Conservation (phyloP, 2,888 invertebrate species). For the Drosophila dives region DNA sequence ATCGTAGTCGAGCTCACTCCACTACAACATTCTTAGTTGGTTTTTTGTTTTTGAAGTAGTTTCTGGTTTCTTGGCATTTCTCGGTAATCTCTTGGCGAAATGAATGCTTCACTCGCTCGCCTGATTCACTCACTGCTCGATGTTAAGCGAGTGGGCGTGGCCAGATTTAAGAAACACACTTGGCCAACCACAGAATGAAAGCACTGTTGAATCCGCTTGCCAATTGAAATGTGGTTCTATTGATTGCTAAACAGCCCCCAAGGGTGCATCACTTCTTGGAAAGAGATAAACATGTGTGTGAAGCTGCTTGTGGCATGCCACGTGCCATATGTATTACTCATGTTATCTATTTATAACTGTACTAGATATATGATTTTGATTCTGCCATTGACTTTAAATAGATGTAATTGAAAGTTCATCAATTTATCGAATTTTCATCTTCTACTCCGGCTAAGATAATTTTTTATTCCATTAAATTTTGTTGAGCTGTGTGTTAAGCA, state of each 20-base stretch:
- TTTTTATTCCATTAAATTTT: background rate
- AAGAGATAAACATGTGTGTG: background rate
- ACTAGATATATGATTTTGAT: background rate
- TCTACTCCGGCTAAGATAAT: background rate
- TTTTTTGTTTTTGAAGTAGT: constrained; percentile 17
- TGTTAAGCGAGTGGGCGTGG: constrained; percentile 15
- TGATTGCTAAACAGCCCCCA: constrained; percentile 21
- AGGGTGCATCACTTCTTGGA: background rate
- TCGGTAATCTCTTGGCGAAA: constrained; percentile 7
- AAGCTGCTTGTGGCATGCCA: background rate
- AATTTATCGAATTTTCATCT: background rate
- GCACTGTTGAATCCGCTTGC: constrained; percentile 43
- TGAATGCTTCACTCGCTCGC: background rate
- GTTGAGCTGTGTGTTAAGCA: background rate
- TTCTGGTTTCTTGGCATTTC: constrained; percentile 15
- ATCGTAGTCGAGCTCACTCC: no score
- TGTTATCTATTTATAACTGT: background rate
- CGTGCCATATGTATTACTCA: background rate
- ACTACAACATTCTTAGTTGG: no score
- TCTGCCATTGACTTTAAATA: background rate
- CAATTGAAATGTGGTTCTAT: constrained; percentile 42
- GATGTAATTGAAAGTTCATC: background rate
- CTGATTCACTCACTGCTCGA: background rate
- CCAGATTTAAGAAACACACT: constrained; percentile 5
- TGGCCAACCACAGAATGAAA: constrained; percentile 29